Evolutionary conservation across 2,888 invertebrate genomes (phyloP).

Genomic region (Drosophila fungiperda): DNA sequence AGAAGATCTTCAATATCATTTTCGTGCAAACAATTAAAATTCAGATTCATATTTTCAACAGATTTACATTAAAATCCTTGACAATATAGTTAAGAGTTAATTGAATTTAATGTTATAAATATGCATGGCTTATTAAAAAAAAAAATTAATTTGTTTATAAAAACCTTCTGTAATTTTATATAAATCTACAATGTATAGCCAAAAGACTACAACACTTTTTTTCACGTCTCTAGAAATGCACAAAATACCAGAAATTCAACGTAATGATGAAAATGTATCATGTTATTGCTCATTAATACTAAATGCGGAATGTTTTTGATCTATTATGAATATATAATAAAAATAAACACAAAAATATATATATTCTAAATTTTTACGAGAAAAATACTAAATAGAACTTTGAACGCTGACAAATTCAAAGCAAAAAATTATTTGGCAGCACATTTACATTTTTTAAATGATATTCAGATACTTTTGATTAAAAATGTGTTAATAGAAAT

Average conservation of each 20-base stretch:
- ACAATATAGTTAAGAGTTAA: too few relatives aligned
- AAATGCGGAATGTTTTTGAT: background rate
- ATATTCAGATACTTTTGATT: constrained; percentile 34
- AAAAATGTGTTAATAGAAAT: constrained; percentile 25
- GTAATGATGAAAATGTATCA: background rate
- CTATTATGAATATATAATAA: background rate
- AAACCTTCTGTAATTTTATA: background rate
- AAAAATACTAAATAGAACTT: constrained; percentile 3
- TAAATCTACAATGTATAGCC: background rate
- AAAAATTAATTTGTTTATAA: too few relatives aligned
- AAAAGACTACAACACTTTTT: background rate
- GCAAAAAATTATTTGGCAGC: constrained; percentile 36
- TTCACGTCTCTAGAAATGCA: background rate
- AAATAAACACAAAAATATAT: background rate
- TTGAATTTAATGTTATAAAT: too few relatives aligned
- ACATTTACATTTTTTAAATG: constrained; percentile 35
- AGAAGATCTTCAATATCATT: background rate
- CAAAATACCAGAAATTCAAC: background rate
- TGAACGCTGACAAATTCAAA: constrained; percentile 1
- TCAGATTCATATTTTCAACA: too few relatives aligned
- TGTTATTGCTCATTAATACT: background rate
- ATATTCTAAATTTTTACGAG: background rate
- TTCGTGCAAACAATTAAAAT: too few relatives aligned
- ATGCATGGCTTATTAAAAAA: too few relatives aligned
- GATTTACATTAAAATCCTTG: too few relatives aligned